Base-by-base conservation (phyloP, 2,113 vertebrate genomes). In the Anhinga anhinga region DNA sequence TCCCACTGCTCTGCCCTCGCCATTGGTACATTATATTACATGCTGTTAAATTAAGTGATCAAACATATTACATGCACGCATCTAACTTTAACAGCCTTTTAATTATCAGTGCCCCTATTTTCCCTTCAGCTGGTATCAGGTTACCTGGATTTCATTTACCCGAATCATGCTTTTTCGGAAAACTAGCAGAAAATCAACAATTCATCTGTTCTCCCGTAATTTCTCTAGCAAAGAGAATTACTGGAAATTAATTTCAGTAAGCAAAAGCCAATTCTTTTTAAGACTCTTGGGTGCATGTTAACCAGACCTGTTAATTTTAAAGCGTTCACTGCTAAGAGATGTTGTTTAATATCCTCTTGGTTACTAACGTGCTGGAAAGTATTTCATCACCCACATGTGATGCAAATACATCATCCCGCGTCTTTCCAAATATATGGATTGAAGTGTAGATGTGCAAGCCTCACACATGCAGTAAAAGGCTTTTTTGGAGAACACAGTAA, bases 371-470 rank as follows among this genome's bases (percentile, higher is more conserved):
- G 82, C 88, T 96, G 94, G 93, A 97, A 97, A 97, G 81, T 94
- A 97, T 95, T 96, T 95, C 97, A 97, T 96, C 94, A 96, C 94
- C 87, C 93, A 73, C 91, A 96, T 70, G 91, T 95, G 95, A 95
- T 95, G 94, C 87, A 94, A 97, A 96, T 97, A 96, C 94, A 97
- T 96, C 96, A 95, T 38, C 93, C 78, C 3, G 29, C 27, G 13
- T 91, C 94, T 85, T 95, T 95, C 95, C 94, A 95, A 95, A 88
- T 80, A 78, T 49, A 94, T 55, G 84, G 86, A 94, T 30, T 95
- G 91, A 94, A 90, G 91, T 52, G 67, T 93, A 80, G 93, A 96
- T 94, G 82, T 94, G 66, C 87, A 76, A 97, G 89, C 93, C 97
- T 90, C 91, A 91, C 93, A 91, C 89, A 95, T 11, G 74, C 94